Evolutionary conservation across 2,113 vertebrate genomes (phyloP).

Genomic region (Eublepharis macularius): DNA sequence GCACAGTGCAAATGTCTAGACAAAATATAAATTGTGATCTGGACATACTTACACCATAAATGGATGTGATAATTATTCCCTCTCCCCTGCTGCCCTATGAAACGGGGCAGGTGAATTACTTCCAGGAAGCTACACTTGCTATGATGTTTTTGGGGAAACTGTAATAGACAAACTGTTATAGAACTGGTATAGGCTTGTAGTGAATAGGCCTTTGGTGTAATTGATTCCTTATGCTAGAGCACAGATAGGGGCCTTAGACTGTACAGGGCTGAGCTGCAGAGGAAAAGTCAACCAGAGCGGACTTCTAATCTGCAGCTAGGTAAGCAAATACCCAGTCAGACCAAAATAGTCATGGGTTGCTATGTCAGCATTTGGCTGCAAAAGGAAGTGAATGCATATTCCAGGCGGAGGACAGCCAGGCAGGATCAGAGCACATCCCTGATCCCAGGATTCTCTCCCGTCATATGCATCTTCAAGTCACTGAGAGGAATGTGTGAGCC

Average conservation of each 20-base stretch:
- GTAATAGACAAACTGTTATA: not conserved
- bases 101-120: not conserved
- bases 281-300: not conserved
- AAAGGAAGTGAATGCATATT: not conserved
- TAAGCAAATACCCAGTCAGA: slow-evolving; percentile 24
- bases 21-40: not conserved
- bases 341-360: not conserved
- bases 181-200: not conserved
- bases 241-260: not conserved
- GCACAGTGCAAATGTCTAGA: not conserved
- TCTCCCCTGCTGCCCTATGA: not conserved
- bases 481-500: not conserved
- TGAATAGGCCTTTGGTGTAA: not conserved
- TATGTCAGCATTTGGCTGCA: slow-evolving; percentile 14
- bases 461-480: not conserved
- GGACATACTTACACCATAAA: not conserved
- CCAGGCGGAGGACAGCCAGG: not conserved
- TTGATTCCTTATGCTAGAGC: not conserved
- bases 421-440: not conserved
- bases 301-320: not conserved
- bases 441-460: not conserved
- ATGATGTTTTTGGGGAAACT: not conserved
- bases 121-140: not conserved
- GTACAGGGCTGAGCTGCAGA: not conserved
- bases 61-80: not conserved